phyloP scores from a whole-genome alignment of 2,797 vertebrate genomes.

The Anabacerthia variegaticeps region DNA sequence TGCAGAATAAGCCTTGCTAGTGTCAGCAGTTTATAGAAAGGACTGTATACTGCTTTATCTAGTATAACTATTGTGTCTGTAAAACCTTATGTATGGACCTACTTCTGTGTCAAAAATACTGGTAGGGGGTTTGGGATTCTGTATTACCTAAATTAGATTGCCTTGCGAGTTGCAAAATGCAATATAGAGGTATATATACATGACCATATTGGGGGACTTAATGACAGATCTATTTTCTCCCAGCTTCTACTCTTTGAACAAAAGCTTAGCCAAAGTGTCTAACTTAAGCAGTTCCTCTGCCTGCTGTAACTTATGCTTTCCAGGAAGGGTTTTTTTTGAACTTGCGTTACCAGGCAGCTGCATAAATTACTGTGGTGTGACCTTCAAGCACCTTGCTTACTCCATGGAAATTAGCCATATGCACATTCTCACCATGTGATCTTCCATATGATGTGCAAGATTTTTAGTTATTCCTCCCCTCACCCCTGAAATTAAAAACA shows the following conservation, averaged over 20 bases:
- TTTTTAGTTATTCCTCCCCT: not conserved
- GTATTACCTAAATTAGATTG: not conserved
- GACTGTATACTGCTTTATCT: not conserved
- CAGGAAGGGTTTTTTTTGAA: slow-evolving; percentile 23
- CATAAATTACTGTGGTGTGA: slow-evolving; percentile 39
- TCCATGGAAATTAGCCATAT: slow-evolving; percentile 27
- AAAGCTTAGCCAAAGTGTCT: not conserved
- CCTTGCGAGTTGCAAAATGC: not conserved
- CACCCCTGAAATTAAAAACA: not conserved
- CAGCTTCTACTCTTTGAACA: not conserved
- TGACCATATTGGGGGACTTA: not conserved
- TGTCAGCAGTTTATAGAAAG: not conserved
- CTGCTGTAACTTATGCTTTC: slow-evolving; percentile 1
- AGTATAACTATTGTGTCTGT: not conserved
- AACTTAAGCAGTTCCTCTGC: not conserved
- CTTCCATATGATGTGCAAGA: not conserved
- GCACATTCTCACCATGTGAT: not conserved
- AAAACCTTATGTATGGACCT: not conserved
- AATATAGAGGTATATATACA: accelerated
- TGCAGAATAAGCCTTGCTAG: not conserved
- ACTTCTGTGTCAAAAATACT: not conserved
- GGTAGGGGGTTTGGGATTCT: not conserved
- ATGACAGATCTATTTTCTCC: not conserved
- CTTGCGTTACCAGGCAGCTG: not conserved
- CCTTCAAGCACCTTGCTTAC: slow-evolving; percentile 29